Percentiles rank a stretch among this genome's conserved stretches.
phyloP scores from a whole-genome alignment of 2,113 vertebrate genomes.

The Dicaeum eximium region DNA sequence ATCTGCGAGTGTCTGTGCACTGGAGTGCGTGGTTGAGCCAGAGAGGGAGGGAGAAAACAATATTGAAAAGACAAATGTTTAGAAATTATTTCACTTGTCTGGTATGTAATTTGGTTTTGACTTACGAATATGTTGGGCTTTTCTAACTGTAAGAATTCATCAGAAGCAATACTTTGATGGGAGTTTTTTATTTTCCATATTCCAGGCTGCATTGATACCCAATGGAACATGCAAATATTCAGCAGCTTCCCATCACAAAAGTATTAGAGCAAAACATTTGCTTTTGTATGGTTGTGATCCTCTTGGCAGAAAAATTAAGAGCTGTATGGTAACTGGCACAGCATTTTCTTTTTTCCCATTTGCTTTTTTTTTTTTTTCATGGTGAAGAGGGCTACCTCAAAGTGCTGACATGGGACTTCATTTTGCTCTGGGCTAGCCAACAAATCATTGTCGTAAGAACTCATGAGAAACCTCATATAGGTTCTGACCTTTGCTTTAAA shows the following conservation, averaged over 20 bases:
- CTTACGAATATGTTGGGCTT: neutral
- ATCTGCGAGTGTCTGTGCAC: neutral
- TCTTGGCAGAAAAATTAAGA: neutral
- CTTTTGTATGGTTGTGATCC: neutral
- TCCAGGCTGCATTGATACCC: neutral
- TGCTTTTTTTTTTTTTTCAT: neutral
- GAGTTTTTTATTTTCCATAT: neutral
- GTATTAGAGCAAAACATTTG: neutral
- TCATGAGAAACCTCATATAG: neutral
- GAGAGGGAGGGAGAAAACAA: neutral
- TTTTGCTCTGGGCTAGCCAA: neutral
- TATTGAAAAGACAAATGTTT: neutral
- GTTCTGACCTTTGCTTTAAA: neutral
- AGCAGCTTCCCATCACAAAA: neutral
- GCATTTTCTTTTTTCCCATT: neutral
- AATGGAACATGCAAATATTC: neutral
- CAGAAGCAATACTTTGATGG: neutral
- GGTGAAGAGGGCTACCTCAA: neutral
- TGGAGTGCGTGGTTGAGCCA: neutral
- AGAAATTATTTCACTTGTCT: conserved; percentile 33
- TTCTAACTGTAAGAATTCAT: neutral
- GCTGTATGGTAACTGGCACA: neutral
- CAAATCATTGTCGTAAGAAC: neutral
- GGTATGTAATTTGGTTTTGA: conserved; percentile 27
- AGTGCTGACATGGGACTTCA: neutral